A percentile compares a stretch with the other conserved stretches of the same genome.
These are phyloP conservation scores for Bujurquina vittata DNA, from an alignment of 2,113 vertebrate species.

Conservation along the genomic window DNA sequence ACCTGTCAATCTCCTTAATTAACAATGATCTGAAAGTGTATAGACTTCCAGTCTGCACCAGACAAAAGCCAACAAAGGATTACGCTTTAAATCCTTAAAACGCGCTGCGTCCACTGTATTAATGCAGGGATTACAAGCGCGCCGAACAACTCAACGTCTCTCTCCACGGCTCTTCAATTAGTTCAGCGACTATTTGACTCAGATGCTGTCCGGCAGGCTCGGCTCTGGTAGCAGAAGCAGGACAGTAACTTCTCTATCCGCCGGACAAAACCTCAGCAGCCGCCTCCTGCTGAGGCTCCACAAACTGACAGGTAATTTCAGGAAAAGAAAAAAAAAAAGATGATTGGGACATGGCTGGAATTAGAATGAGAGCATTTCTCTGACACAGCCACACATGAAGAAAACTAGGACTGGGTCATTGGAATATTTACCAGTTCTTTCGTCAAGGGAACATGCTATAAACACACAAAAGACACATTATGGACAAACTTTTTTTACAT, in stretches of 20 bases:
- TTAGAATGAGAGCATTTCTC: neutral
- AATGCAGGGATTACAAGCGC: constrained; percentile 71
- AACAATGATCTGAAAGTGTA: constrained; percentile 76
- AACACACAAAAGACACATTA: neutral
- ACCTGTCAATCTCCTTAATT: constrained; percentile 80
- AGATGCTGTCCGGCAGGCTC: constrained; percentile 6
- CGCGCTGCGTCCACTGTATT: constrained; percentile 62
- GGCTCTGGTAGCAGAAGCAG: neutral
- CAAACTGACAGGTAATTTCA: neutral
- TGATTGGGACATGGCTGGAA: neutral
- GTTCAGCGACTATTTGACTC: constrained; percentile 56
- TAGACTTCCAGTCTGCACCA: constrained; percentile 58
- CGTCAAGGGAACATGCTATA: neutral
- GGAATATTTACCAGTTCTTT: neutral
- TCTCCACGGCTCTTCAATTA: constrained; percentile 63
- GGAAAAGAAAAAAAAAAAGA: neutral
- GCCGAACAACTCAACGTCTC: constrained; percentile 68
- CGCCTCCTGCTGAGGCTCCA: neutral
- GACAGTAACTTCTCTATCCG: constrained; percentile 25
- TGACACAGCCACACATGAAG: neutral
- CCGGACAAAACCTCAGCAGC: neutral
- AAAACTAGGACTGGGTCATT: neutral
- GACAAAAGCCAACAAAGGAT: constrained; percentile 75
- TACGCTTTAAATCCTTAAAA: constrained; percentile 70
- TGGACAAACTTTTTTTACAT: too few relatives aligned